A percentile compares a stretch with the other conserved stretches of the same genome.
Evolutionary conservation across 2,113 vertebrate species (phyloP).

Genomic region (Morone chrysops): DNA sequence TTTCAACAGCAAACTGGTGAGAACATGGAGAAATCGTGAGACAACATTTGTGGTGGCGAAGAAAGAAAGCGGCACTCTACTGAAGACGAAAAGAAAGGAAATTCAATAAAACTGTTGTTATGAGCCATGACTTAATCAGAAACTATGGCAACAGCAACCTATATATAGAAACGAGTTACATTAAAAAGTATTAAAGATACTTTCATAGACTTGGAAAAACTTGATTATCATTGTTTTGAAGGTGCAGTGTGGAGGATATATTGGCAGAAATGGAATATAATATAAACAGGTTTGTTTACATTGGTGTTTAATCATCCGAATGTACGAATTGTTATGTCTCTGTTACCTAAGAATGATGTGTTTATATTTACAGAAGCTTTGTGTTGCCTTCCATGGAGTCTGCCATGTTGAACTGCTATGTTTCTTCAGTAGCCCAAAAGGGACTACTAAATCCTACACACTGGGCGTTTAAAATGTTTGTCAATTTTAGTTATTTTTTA

Average conservation of each 20-base stretch:
- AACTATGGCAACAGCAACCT: background rate
- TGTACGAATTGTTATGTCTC: too few species aligned
- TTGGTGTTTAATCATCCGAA: too few species aligned
- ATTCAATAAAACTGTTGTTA: background rate
- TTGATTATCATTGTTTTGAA: background rate
- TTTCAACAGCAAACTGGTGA: conserved; percentile 89
- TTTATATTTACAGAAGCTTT: too few species aligned
- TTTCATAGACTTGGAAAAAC: background rate
- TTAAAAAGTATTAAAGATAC: background rate
- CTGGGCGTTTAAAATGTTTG: background rate
- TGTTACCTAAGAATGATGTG: too few species aligned
- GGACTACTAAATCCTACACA: too few species aligned
- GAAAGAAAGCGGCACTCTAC: background rate
- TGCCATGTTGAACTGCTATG: too few species aligned
- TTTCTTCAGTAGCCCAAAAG: too few species aligned
- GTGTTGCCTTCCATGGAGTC: too few species aligned
- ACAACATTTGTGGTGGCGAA: background rate
- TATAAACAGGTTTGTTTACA: too few species aligned
- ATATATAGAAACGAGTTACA: background rate
- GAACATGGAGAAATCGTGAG: background rate
- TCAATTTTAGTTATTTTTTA: background rate
- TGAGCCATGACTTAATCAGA: conserved; percentile 5
- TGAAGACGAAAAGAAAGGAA: background rate
- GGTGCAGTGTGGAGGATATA: too few species aligned
- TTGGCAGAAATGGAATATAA: too few species aligned